Percentiles rank a stretch among this genome's conserved stretches.
These are phyloP conservation scores for Babyrousa celebensis DNA, from an alignment of 2,797 vertebrate genomes.

Conservation along the genomic window DNA sequence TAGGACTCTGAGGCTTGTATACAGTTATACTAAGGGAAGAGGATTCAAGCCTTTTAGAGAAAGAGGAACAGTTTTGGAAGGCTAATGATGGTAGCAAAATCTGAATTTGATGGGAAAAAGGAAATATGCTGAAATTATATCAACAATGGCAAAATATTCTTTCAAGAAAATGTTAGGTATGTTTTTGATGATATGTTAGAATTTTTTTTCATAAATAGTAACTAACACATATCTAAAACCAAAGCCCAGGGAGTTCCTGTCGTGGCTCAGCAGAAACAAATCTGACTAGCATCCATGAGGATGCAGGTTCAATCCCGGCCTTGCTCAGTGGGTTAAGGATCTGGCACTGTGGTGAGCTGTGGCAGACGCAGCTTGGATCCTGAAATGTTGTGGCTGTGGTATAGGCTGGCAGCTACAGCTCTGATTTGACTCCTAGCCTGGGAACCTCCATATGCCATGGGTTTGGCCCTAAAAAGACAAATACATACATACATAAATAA, in stretches of 20 bases:
- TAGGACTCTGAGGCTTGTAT: background rate
- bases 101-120: slow-evolving; percentile 50
- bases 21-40: background rate
- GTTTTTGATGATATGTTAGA: slow-evolving; percentile 54
- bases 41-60: slow-evolving; percentile 13
- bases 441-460: too few relatives aligned
- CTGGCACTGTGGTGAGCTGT: too few relatives aligned
- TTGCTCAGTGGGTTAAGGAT: too few relatives aligned
- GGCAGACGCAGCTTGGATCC: too few relatives aligned
- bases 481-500: too few relatives aligned
- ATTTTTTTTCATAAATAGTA: slow-evolving; percentile 59
- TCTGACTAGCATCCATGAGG: too few relatives aligned
- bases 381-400: too few relatives aligned
- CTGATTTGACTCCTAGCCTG: too few relatives aligned
- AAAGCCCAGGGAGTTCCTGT: background rate
- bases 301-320: too few relatives aligned
- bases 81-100: background rate
- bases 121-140: slow-evolving; percentile 54
- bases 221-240: slow-evolving; percentile 61
- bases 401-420: too few relatives aligned
- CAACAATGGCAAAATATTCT: slow-evolving; percentile 25
- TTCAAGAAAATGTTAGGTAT: slow-evolving; percentile 53
- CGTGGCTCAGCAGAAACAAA: too few relatives aligned
- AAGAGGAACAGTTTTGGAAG: slow-evolving; percentile 29
- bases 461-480: too few relatives aligned